phyloP scores from a whole-genome alignment of 2,888 invertebrate species.

The Gastracanthus pulcherrimus region DNA sequence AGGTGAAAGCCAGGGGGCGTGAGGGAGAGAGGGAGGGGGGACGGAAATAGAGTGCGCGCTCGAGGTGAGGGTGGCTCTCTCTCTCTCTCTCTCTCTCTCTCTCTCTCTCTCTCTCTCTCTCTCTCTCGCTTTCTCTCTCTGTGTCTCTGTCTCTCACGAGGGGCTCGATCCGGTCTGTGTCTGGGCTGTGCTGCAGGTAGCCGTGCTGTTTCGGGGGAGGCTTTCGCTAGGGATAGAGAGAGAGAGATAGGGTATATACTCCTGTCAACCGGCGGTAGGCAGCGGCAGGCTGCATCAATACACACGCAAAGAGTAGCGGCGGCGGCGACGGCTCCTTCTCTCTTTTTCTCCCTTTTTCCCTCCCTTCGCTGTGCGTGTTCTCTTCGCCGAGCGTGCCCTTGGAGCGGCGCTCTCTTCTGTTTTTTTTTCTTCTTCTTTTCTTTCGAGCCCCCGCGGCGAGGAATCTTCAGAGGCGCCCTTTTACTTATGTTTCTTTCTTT shows the following conservation, averaged over 20 bases:
- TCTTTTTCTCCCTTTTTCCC: neutral
- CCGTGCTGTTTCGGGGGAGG: conserved; percentile 36
- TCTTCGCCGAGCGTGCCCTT: too few relatives aligned
- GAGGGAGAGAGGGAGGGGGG: neutral
- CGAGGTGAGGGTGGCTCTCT: neutral
- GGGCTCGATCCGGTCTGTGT: conserved; percentile 13
- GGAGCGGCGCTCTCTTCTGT: too few relatives aligned
- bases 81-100: conserved; percentile 25
- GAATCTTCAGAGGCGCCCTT: too few relatives aligned
- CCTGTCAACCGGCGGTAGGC: conserved; percentile 41
- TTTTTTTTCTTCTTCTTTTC: too few relatives aligned
- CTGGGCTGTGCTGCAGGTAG: conserved; percentile 50
- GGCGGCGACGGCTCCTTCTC: neutral
- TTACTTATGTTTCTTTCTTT: too few relatives aligned
- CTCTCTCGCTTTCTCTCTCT: conserved; percentile 29
- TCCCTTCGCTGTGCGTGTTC: neutral
- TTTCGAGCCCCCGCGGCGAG: too few relatives aligned
- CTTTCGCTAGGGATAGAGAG: too few relatives aligned
- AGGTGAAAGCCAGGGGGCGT: neutral
- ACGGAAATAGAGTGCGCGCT: conserved; percentile 14
- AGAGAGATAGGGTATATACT: conserved; percentile 40
- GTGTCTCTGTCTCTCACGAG: neutral
- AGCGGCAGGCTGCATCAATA: conserved; percentile 40
- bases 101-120: conserved; percentile 21
- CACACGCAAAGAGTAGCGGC: neutral